These are phyloP conservation scores for Chrysolina americana DNA, from an alignment of 2,888 invertebrate species.

Conservation along the genomic window DNA sequence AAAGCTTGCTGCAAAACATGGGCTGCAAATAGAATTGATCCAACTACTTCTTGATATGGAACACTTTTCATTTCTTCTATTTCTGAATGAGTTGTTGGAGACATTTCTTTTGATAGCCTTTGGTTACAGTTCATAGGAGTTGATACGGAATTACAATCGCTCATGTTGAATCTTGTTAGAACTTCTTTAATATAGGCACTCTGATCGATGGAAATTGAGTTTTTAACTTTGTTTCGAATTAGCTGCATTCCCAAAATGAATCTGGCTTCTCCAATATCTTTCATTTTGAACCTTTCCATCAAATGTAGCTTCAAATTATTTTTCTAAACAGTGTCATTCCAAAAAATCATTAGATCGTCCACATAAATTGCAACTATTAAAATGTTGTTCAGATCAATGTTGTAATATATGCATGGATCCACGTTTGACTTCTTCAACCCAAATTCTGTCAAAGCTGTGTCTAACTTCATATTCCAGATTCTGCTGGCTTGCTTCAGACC, in stretches of 20 bases:
- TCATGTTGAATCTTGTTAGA: background rate
- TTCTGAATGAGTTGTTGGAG: background rate
- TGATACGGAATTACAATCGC: background rate
- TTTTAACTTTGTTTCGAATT: background rate
- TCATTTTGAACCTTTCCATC: too few relatives aligned
- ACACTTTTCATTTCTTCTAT: slow-evolving; percentile 24
- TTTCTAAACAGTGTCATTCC: background rate
- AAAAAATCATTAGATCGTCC: background rate
- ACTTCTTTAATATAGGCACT: background rate
- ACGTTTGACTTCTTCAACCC: too few relatives aligned
- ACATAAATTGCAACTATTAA: background rate
- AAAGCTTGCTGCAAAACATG: slow-evolving; percentile 15
- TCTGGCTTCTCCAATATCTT: background rate
- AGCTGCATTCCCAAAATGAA: background rate
- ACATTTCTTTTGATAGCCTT: slow-evolving; percentile 1
- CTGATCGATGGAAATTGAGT: background rate
- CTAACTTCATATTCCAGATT: too few relatives aligned
- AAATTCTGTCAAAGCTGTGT: too few relatives aligned
- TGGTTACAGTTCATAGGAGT: background rate
- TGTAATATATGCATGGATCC: background rate
- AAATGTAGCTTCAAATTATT: background rate
- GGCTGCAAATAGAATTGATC: slow-evolving; percentile 8
- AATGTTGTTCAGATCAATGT: background rate
- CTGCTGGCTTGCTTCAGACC: too few relatives aligned
- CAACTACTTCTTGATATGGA: slow-evolving; percentile 26